A percentile compares a stretch with the other conserved stretches of the same genome.
These are phyloP conservation scores for Dipus sagitta DNA, from an alignment of 2,797 vertebrate genomes.

Conservation along the genomic window DNA sequence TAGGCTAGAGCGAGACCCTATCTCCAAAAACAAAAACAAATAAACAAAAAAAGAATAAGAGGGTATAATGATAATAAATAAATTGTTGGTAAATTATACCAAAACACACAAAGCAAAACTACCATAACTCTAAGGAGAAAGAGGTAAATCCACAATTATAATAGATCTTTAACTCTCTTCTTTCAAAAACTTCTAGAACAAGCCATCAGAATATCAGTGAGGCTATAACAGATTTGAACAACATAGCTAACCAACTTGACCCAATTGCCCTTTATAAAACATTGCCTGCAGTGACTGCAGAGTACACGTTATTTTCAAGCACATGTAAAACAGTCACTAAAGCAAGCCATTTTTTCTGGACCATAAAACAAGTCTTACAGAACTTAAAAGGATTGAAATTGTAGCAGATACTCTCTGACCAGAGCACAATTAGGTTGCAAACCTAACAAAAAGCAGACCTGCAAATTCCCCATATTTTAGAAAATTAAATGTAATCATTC, in stretches of 20 bases:
- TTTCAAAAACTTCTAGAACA: background rate
- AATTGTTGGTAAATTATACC: conserved; percentile 34
- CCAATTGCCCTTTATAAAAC: background rate
- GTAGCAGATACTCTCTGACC: background rate
- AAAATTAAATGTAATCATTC: conserved; percentile 14
- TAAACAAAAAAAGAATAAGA: background rate
- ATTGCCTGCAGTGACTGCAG: background rate
- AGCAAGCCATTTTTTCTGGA: background rate
- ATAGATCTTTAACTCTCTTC: conserved; percentile 3
- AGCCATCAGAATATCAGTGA: background rate
- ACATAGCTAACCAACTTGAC: background rate
- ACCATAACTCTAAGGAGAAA: conserved; percentile 21
- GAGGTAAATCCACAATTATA: background rate
- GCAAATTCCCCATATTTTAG: background rate
- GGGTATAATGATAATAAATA: conserved; percentile 3
- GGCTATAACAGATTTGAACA: background rate
- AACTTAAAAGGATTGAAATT: conserved; percentile 43
- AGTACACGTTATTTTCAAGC: conserved; percentile 35
- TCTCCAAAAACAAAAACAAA: too few relatives aligned
- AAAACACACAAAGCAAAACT: conserved; percentile 36
- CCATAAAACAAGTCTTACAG: conserved; percentile 45
- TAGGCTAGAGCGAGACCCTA: too few relatives aligned
- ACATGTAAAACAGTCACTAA: background rate
- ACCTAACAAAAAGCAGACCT: background rate
- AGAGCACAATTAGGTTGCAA: conserved; percentile 56